These are phyloP conservation scores for Ophion slaviceki DNA, from an alignment of 2,888 invertebrate genomes.

Conservation along the genomic window DNA sequence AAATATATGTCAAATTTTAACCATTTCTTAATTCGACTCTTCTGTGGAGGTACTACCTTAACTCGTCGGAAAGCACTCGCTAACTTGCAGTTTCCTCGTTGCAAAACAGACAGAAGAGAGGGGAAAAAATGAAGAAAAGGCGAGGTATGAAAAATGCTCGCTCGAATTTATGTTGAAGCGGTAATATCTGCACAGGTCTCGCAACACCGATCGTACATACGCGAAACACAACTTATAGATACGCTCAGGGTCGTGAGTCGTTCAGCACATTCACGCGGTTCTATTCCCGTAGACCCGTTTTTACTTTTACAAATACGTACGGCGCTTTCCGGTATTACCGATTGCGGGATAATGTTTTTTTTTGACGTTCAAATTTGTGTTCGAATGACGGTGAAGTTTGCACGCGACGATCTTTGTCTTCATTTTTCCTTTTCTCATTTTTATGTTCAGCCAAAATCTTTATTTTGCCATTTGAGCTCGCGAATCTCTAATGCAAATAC, in stretches of 20 bases:
- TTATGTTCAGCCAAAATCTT: too few species aligned
- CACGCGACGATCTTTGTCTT: not conserved
- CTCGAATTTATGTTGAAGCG: slow-evolving; percentile 44
- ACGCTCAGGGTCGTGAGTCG: slow-evolving; percentile 59
- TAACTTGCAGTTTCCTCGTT: slow-evolving; percentile 41
- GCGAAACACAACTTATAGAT: slow-evolving; percentile 40
- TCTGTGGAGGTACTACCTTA: not conserved
- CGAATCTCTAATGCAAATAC: too few species aligned
- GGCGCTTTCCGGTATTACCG: not conserved
- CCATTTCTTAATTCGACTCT: too few species aligned
- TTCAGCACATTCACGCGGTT: slow-evolving; percentile 48
- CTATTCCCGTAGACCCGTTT: slow-evolving; percentile 44
- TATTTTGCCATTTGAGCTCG: too few species aligned
- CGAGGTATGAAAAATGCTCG: slow-evolving; percentile 18
- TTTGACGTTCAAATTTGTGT: not conserved
- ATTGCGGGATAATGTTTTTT: not conserved
- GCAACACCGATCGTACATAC: slow-evolving; percentile 26
- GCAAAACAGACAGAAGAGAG: not conserved
- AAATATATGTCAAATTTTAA: too few species aligned
- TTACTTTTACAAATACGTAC: slow-evolving; percentile 14
- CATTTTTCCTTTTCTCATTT: not conserved
- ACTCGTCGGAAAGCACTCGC: slow-evolving; percentile 49
- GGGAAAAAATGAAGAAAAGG: not conserved
- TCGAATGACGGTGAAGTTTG: too few species aligned
- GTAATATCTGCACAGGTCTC: slow-evolving; percentile 25